Base-by-base conservation (phyloP, 2,797 vertebrate species). In the Manis javanica region DNA sequence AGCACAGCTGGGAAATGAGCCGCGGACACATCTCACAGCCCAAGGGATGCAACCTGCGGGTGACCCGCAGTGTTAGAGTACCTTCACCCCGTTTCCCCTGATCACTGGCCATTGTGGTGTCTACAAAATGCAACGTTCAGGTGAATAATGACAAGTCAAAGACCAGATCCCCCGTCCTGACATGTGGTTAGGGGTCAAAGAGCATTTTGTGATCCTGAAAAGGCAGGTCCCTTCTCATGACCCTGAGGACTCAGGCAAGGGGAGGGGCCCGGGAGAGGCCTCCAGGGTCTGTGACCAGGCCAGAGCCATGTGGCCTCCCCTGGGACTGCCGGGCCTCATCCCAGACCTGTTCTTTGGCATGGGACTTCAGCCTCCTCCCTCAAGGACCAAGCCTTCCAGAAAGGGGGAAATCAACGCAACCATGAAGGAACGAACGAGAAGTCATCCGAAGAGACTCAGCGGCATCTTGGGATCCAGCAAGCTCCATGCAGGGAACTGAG, bases 11-110 rank as follows among this genome's bases (percentile, higher is more conserved):
- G 51, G 78, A 81, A 53, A 59, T 2, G 18, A 34, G 59, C 42
- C 26, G 15, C 64, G 5, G 24, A 12, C 8, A 5, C 15, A 1
- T 1, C 26, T 53, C 83, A 6, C 64, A 39, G 78, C 37, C 64
- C 46, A 14, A 14, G 18, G n/a, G 49, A 11, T 2, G 57, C 1
- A 0, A 0, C 12, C 2, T 9, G 4, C 2, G 12, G 49, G 9
- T 19, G 21, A 49, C 39, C 85, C 81, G 1, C 2, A 5, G 3
- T 13, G 46, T 79, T 10, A 21, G 64, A 24, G 3, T 7, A 16
- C 49, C 55, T 29, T 29, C 57, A 66, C 61, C 64, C 29, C 0
- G 2, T 55, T 51, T 34, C 68, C 26, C 74, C 75, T 13, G n/a
- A 42, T 42, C 16, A 21, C 37, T 26, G 63, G 46, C 69, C 8